Evolutionary conservation across 2,888 invertebrate species (phyloP), one percentile per base, ranked within the genome.

Genomic region (Xylocampa areola): DNA sequence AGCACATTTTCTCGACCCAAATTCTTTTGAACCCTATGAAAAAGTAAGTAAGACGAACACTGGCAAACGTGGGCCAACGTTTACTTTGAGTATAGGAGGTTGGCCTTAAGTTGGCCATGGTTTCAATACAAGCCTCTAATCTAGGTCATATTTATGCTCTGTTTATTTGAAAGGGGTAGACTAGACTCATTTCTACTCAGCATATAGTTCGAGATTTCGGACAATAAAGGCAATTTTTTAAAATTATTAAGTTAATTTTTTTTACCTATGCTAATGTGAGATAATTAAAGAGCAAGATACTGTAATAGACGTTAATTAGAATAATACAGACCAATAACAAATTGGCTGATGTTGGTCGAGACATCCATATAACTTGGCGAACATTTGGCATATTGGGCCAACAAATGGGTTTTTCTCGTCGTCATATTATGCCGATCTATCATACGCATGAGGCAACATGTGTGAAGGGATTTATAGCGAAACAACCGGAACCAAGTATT

Each of bases 361-460:
- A 16, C 14, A 10, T 11, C 0, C 40, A 27, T 8, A 4, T 27
- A 6, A 5, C 14, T 36, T 27, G 40, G 32, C 11, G 2, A 16
- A 6, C 8, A 44, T 10, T 45, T 19, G 45, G 30, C 44, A 49
- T 27, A 39, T 33, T 55, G 29, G 55, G 10, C 50, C 43, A 61
- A 50, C 21, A 37, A 37, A 39, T 47, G 55, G 25, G 13, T 25
- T 54, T 61, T 50, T 39, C 49, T 35, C 21, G 23, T 25, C 60
- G 53, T 62, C 65, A 66, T 79, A 76, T 79, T 79, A 73, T 73
- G 70, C 71, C 79, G 55, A 81, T 81, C 80, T 75, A 80, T 81
- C 81, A 81, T 60, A 55, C 64, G 52, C 45, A 49, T 41, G 40
- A 44, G 59, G 70, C 61, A 67, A 59, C 79, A 76, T 73, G 65